Percentiles rank a stretch among this genome's conserved stretches.
phyloP scores from a whole-genome alignment of 1,140 invertebrate genomes.

The Tachypleus tridentatus region DNA sequence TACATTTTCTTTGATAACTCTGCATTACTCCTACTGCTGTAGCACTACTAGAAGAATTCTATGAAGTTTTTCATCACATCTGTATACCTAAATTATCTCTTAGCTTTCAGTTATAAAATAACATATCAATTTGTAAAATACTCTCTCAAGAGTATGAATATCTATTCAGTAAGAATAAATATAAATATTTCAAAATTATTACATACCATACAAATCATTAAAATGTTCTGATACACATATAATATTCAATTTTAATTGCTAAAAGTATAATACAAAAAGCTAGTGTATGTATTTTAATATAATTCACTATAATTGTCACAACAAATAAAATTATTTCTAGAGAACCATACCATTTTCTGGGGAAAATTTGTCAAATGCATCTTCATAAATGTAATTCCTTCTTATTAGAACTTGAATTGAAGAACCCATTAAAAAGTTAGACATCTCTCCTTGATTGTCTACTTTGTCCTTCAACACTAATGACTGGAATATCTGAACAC shows the following conservation, averaged over 20 bases:
- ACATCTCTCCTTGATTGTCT: slow-evolving; percentile 55
- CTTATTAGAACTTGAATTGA: slow-evolving; percentile 67
- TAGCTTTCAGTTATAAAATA: no score
- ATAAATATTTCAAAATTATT: no score
- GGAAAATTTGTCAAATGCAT: slow-evolving; percentile 89
- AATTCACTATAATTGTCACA: not conserved
- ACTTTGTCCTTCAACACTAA: slow-evolving; percentile 44
- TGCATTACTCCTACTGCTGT: no score
- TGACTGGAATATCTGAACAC: slow-evolving; percentile 34
- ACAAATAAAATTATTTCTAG: not conserved
- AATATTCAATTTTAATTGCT: not conserved
- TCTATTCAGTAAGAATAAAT: no score
- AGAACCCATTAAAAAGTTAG: slow-evolving; percentile 55
- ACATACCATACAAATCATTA: no score
- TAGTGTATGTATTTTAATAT: not conserved
- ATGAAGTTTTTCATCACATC: no score
- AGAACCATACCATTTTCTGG: slow-evolving; percentile 52
- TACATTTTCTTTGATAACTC: no score
- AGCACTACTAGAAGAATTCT: no score
- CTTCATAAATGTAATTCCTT: slow-evolving; percentile 89
- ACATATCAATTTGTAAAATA: no score
- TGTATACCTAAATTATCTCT: no score
- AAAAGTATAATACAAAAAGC: not conserved
- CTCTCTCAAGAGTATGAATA: no score
- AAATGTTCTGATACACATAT: not conserved